Evolutionary conservation across 2,888 invertebrate genomes (phyloP).

Genomic region (Coenonympha arcania): DNA sequence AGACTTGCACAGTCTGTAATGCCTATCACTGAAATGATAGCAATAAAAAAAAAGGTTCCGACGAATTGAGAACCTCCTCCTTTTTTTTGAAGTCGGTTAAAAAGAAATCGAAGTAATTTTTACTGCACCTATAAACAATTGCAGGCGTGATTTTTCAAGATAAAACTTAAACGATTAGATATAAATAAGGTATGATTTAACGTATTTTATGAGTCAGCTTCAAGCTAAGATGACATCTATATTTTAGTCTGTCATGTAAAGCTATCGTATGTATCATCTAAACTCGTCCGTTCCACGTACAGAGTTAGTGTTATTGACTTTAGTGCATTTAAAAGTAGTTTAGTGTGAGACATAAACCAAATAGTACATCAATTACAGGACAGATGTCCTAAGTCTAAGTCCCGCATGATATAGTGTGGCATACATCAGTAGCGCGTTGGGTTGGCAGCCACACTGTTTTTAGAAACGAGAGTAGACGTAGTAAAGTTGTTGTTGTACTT

Average conservation of each 20-base stretch:
- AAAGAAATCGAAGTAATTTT: too few relatives aligned
- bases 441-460: too few relatives aligned
- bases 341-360: background rate
- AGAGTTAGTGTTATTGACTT: slow-evolving; percentile 3
- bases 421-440: background rate
- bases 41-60: too few relatives aligned
- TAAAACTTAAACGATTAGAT: background rate
- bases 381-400: slow-evolving; percentile 1
- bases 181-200: background rate
- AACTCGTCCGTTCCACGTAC: slow-evolving; percentile 7
- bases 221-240: background rate
- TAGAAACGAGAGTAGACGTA: too few relatives aligned
- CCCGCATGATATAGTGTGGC: background rate
- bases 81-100: too few relatives aligned
- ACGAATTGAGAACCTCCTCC: too few relatives aligned
- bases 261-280: slow-evolving; percentile 1
- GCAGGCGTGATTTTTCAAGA: too few relatives aligned
- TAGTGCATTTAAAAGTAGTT: too few relatives aligned
- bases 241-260: background rate
- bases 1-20: too few relatives aligned
- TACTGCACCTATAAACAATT: too few relatives aligned
- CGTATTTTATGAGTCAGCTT: background rate
- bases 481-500: too few relatives aligned
- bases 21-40: too few relatives aligned
- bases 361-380: slow-evolving; percentile 3